Evolutionary conservation across 2,797 vertebrate species (phyloP).

Genomic region (Hippocampus kuda): DNA sequence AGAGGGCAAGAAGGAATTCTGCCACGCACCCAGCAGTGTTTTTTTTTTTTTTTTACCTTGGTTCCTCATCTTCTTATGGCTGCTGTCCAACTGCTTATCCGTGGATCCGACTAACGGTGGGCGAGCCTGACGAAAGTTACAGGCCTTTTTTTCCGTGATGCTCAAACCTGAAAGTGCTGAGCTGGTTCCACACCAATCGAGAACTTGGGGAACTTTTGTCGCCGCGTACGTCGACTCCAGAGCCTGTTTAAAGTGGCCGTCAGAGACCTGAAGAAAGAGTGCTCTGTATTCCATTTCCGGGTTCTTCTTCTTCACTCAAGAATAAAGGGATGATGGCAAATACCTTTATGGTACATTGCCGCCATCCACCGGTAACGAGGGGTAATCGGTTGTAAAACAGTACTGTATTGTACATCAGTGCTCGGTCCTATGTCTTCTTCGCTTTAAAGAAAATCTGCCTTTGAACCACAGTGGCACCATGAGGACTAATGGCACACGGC

Average conservation of each 20-base stretch:
- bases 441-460: not conserved
- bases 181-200: not conserved
- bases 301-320: not conserved
- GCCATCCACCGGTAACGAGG: not conserved
- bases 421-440: no score
- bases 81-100: not conserved
- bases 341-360: not conserved
- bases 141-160: not conserved
- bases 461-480: not conserved
- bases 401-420: no score
- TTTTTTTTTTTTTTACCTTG: constrained; percentile 37
- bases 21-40: constrained; percentile 48
- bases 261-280: not conserved
- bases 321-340: not conserved
- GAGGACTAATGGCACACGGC: not conserved
- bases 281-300: not conserved
- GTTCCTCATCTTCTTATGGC: constrained; percentile 28
- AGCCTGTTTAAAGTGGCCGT: not conserved
- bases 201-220: not conserved
- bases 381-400: not conserved
- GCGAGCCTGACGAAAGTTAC: not conserved
- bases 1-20: constrained; percentile 3
- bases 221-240: not conserved
- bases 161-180: not conserved
- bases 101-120: not conserved